Evolutionary conservation across 2,113 vertebrate species (phyloP).

Genomic region (Limanda limanda): DNA sequence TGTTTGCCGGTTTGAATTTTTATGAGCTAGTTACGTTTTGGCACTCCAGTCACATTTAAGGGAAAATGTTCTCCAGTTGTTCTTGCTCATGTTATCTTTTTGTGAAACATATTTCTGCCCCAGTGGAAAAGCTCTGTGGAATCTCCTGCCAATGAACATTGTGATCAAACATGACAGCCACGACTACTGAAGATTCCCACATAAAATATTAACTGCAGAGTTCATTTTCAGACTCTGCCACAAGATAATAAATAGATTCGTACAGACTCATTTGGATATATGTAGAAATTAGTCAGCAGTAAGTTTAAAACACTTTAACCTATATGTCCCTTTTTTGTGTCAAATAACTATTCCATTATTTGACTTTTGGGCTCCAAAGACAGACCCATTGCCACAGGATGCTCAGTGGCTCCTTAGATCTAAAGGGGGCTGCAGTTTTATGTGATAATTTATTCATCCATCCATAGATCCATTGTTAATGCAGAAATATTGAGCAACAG

Average conservation of each 20-base stretch:
- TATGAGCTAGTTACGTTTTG: constrained; percentile 30
- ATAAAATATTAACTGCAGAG: constrained; percentile 43
- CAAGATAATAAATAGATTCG: not conserved
- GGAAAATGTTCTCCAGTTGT: constrained; percentile 51
- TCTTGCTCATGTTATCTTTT: constrained; percentile 38
- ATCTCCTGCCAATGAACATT: constrained; percentile 28
- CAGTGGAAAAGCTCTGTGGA: constrained; percentile 36
- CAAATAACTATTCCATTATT: not conserved
- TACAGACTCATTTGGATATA: constrained; percentile 1
- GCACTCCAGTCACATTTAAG: constrained; percentile 29
- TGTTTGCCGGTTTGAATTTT: constrained; percentile 34
- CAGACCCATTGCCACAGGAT: too few relatives aligned
- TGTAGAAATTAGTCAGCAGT: not conserved
- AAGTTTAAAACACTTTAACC: not conserved
- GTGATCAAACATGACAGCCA: constrained; percentile 52
- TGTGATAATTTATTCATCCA: not conserved
- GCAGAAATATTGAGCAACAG: not conserved
- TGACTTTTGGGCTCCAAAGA: not conserved
- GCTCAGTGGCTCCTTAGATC: not conserved
- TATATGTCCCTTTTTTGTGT: not conserved
- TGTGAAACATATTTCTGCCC: constrained; percentile 45
- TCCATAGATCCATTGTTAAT: too few relatives aligned
- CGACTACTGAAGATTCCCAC: constrained; percentile 28
- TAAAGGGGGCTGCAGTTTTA: not conserved
- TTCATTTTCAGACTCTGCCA: constrained; percentile 20